Evolutionary conservation across 2,888 invertebrate genomes (phyloP).

Genomic region (Volucella bombylans): DNA sequence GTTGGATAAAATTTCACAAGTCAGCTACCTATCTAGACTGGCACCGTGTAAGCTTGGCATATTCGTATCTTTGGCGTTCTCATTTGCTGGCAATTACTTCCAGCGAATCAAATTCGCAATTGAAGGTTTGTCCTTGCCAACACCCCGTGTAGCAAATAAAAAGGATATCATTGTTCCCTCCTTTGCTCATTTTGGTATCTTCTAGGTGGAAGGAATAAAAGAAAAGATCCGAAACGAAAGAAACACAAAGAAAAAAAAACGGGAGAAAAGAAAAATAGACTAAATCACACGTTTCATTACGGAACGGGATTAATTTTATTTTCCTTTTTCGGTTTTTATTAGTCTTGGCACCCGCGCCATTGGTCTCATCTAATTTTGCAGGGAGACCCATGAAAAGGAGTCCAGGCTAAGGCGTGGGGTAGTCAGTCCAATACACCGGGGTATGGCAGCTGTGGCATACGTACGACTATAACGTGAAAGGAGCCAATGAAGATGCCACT

Average conservation of each 20-base stretch:
- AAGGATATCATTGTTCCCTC: constrained; percentile 61
- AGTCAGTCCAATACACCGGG: constrained; percentile 23
- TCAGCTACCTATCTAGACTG: constrained; percentile 60
- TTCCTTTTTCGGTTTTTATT: constrained; percentile 72
- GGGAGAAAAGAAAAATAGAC: constrained; percentile 18
- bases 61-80: constrained; percentile 54
- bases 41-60: constrained; percentile 10
- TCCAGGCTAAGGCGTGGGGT: constrained; percentile 33
- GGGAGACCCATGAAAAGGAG: constrained; percentile 62
- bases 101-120: constrained; percentile 72
- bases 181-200: constrained; percentile 44
- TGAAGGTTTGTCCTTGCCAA: constrained; percentile 73
- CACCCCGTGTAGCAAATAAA: constrained; percentile 73
- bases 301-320: constrained; percentile 73
- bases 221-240: constrained; percentile 31
- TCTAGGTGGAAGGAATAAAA: constrained; percentile 59
- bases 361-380: constrained; percentile 71
- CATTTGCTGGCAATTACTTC: constrained; percentile 72
- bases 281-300: constrained; percentile 74
- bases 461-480: constrained; percentile 38
- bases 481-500: constrained; percentile 68
- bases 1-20: constrained; percentile 54
- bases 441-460: constrained; percentile 11
- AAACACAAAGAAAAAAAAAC: constrained; percentile 43
- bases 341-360: constrained; percentile 72